Evolutionary conservation across 2,888 invertebrate species (phyloP).

Genomic region (Protodeltote pygarga): DNA sequence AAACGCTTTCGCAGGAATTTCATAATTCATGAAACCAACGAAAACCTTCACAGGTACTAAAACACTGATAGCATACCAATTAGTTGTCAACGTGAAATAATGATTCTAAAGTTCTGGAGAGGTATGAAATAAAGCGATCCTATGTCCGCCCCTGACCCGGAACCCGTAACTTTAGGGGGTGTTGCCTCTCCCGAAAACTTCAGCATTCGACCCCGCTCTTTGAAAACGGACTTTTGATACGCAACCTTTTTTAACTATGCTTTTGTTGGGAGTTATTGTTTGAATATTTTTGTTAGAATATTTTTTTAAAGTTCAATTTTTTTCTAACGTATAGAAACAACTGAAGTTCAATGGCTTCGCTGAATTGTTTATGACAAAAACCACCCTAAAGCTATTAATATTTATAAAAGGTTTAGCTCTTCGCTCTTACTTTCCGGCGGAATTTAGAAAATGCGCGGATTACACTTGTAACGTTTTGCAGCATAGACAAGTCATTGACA

Average conservation of each 20-base stretch:
- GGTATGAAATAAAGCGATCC: constrained; percentile 42
- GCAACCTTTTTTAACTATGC: constrained; percentile 26
- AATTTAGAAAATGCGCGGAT: neutral
- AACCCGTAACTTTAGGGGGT: constrained; percentile 36
- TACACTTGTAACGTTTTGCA: too few relatives aligned
- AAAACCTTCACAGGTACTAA: constrained; percentile 25
- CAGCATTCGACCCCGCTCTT: constrained; percentile 32
- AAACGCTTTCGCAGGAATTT: neutral
- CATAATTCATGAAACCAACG: constrained; percentile 18
- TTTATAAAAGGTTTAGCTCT: too few relatives aligned
- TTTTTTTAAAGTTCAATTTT: neutral
- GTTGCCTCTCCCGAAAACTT: constrained; percentile 23
- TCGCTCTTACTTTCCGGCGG: neutral
- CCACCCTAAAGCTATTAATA: too few relatives aligned
- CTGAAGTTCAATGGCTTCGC: too few relatives aligned
- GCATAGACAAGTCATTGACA: too few relatives aligned
- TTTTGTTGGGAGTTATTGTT: constrained; percentile 24
- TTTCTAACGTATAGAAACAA: too few relatives aligned
- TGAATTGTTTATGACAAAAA: too few relatives aligned
- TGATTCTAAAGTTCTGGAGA: constrained; percentile 38
- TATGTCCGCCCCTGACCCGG: constrained; percentile 20
- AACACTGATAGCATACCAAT: constrained; percentile 40
- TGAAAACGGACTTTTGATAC: constrained; percentile 27
- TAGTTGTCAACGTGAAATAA: constrained; percentile 44
- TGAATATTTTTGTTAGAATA: constrained; percentile 10